phyloP scores from a whole-genome alignment of 2,113 vertebrate genomes.

The Grammomys surdaster region DNA sequence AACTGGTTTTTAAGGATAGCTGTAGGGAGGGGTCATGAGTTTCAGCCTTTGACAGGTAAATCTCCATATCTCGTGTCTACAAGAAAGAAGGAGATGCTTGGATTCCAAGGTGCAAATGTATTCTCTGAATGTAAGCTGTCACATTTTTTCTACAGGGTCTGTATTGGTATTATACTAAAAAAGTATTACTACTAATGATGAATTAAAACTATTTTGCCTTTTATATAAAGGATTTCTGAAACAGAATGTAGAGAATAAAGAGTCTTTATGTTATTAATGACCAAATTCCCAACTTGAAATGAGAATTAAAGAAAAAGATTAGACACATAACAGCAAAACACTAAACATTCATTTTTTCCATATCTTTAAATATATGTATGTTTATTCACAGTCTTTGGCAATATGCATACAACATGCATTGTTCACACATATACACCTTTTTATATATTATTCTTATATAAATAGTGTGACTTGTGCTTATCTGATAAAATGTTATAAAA shows the following conservation, averaged over 20 bases:
- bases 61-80: constrained; percentile 29
- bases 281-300: constrained; percentile 6
- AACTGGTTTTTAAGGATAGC: constrained; percentile 69
- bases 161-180: constrained; percentile 43
- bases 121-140: background rate
- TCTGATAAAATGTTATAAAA: constrained; percentile 22
- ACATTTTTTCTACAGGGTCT: background rate
- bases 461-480: constrained; percentile 14
- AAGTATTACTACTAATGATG: background rate
- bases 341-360: constrained; percentile 10
- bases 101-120: background rate
- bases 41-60: constrained; percentile 56
- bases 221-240: constrained; percentile 33
- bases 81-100: background rate
- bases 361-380: constrained; percentile 6
- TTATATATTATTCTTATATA: background rate
- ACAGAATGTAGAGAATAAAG: background rate
- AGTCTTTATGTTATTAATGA: background rate
- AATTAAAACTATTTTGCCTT: background rate
- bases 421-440: background rate
- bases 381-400: constrained; percentile 50
- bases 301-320: background rate
- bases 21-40: constrained; percentile 41
- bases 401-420: constrained; percentile 43
- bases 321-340: background rate